A percentile compares a stretch with the other conserved stretches of the same genome.
phyloP scores from a whole-genome alignment of 1,140 invertebrate species.

The Panulirus ornatus region DNA sequence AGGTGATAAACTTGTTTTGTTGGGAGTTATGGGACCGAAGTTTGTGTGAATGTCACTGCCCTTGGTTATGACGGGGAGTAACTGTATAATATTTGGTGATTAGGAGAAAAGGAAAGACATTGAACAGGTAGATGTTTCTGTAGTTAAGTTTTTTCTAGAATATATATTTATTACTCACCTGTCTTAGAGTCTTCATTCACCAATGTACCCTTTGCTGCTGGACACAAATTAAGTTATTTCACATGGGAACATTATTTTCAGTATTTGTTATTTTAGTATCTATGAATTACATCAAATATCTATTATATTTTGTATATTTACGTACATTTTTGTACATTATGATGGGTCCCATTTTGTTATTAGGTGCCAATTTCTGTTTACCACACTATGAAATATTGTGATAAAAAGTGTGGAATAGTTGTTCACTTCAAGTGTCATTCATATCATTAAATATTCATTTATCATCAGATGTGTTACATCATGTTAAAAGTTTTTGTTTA shows the following conservation, averaged over 20 bases:
- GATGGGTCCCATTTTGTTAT: conserved; percentile 15
- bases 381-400: conserved; percentile 41
- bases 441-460: conserved; percentile 45
- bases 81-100: not conserved
- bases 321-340: not conserved
- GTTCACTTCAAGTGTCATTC: conserved; percentile 23
- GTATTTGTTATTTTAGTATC: conserved; percentile 5
- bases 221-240: conserved; percentile 41
- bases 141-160: not conserved
- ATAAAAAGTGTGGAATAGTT: conserved; percentile 41
- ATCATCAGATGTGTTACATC: conserved; percentile 36
- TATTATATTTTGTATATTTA: not conserved
- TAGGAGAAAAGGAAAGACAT: conserved; percentile 28
- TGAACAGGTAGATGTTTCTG: conserved; percentile 14
- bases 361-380: conserved; percentile 41
- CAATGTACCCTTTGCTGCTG: conserved; percentile 24
- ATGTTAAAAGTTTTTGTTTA: conserved; percentile 33
- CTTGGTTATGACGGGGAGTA: not conserved
- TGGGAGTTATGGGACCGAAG: conserved; percentile 36
- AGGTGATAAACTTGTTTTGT: conserved; percentile 46
- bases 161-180: conserved; percentile 53
- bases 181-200: conserved; percentile 4
- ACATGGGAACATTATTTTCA: conserved; percentile 53
- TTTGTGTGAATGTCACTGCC: conserved; percentile 41
- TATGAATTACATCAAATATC: conserved; percentile 16